These are phyloP conservation scores for Phrynocephalus guinanensis DNA, from an alignment of 2,797 vertebrate species.

Conservation along the genomic window DNA sequence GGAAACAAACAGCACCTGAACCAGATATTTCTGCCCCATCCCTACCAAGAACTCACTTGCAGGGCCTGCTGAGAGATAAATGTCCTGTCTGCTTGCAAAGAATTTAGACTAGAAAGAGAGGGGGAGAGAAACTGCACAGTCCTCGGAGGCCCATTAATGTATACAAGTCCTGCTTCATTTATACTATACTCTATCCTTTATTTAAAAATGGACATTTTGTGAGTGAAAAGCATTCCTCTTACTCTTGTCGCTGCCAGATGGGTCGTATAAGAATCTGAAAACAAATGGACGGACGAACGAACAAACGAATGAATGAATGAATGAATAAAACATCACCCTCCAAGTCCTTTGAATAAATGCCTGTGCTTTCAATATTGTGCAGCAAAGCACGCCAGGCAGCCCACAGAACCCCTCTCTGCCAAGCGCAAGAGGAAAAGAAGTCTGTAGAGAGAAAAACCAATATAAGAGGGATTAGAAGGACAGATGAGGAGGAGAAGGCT, in stretches of 20 bases:
- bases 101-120: not conserved
- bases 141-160: no score
- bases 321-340: not conserved
- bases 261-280: no score
- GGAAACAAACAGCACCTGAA: no score
- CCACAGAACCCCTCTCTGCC: not conserved
- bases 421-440: not conserved
- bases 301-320: no score
- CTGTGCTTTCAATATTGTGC: not conserved
- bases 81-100: not conserved
- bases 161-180: not conserved
- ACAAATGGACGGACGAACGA: no score
- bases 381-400: not conserved
- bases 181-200: not conserved
- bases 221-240: not conserved
- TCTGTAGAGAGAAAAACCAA: not conserved
- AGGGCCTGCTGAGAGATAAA: not conserved
- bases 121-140: not conserved
- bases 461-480: not conserved
- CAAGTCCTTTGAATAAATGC: not conserved
- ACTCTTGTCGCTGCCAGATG: no score
- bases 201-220: not conserved
- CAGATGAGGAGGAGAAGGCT: not conserved
- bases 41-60: not conserved
- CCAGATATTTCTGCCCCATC: no score